Conservation (phyloP, 2,797 vertebrate species). For the Euphonia xanthogaster region DNA sequence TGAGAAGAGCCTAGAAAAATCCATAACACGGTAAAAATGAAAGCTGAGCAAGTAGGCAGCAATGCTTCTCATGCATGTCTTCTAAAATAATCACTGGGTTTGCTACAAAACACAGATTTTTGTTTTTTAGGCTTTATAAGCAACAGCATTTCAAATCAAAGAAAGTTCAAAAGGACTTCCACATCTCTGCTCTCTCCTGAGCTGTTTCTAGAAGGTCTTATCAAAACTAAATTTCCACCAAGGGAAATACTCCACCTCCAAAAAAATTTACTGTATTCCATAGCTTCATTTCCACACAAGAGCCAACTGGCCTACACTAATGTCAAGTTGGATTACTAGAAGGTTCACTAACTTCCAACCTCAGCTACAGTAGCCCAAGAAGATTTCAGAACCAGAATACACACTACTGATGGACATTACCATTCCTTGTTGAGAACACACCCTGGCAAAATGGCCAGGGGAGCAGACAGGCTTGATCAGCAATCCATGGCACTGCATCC, state of each 20-base stretch:
- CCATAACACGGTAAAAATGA: not conserved
- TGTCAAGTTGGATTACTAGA: not conserved
- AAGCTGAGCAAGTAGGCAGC: not conserved
- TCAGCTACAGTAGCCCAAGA: not conserved
- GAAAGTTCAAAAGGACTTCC: not conserved
- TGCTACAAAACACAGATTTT: not conserved
- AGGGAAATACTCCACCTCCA: not conserved
- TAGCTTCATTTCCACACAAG: not conserved
- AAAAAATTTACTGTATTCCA: not conserved
- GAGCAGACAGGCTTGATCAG: not conserved
- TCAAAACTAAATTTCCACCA: not conserved
- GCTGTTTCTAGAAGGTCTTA: not conserved
- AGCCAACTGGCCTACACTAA: not conserved
- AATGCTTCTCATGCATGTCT: not conserved
- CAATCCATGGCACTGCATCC: not conserved
- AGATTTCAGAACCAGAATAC: not conserved
- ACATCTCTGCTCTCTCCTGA: not conserved
- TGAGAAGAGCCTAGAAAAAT: conserved; percentile 88
- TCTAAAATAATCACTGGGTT: not conserved
- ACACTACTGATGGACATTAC: not conserved
- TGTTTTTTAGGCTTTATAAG: not conserved
- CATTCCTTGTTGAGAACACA: not conserved
- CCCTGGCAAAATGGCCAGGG: not conserved
- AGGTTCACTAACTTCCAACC: not conserved
- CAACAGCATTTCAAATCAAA: not conserved